A percentile compares a stretch with the other conserved stretches of the same genome.
These are phyloP conservation scores for Anastrepha ludens DNA, from an alignment of 1,140 invertebrate genomes.

Conservation along the genomic window DNA sequence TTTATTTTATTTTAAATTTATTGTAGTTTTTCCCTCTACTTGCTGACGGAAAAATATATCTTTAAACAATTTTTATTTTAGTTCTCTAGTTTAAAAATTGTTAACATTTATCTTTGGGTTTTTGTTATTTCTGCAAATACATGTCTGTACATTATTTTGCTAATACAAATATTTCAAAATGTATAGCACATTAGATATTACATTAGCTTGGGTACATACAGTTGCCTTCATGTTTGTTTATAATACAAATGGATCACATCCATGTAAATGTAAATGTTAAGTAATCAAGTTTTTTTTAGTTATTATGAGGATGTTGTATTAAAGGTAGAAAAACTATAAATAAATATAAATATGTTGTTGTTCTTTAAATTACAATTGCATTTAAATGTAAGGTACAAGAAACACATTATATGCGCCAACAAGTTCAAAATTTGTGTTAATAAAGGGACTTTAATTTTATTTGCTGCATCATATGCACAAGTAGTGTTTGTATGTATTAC, in stretches of 20 bases:
- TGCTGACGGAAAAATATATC: conserved; percentile 23
- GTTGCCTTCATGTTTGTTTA: not conserved
- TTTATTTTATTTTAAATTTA: not conserved
- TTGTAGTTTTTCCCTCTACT: not conserved
- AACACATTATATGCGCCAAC: conserved; percentile 36
- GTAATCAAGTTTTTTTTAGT: not conserved
- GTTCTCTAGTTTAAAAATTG: conserved; percentile 41
- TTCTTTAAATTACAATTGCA: conserved; percentile 34
- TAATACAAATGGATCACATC: conserved; percentile 13
- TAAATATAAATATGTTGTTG: conserved; percentile 28
- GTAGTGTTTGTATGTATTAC: not conserved
- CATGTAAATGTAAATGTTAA: not conserved
- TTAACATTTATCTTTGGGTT: conserved; percentile 49
- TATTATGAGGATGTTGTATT: conserved; percentile 22
- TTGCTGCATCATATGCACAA: not conserved
- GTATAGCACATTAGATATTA: conserved; percentile 1
- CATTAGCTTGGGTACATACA: not conserved
- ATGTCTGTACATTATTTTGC: conserved; percentile 16
- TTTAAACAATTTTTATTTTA: conserved; percentile 29
- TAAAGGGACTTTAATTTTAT: not conserved
- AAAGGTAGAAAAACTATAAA: conserved; percentile 31
- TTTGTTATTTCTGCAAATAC: conserved; percentile 35
- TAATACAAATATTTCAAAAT: conserved; percentile 47
- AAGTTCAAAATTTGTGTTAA: not conserved
- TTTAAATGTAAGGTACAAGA: conserved; percentile 36